These are phyloP conservation scores for Agrochola litura DNA, from an alignment of 2,888 invertebrate genomes.

Conservation along the genomic window DNA sequence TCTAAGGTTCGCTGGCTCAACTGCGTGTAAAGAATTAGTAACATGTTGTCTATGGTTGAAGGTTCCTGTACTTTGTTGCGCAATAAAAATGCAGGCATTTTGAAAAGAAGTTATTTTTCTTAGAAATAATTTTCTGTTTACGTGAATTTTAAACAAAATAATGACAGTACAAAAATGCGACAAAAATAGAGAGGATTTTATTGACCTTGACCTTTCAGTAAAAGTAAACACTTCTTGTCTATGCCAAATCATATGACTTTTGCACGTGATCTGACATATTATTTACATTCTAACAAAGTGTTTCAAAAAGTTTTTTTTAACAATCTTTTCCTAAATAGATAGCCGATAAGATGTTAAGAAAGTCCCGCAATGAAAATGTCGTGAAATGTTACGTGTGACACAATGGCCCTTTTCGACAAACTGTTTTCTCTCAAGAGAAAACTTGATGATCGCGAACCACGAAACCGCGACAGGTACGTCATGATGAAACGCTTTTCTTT, in stretches of 20 bases:
- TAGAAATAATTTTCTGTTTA: not conserved
- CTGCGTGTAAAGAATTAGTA: conserved; percentile 22
- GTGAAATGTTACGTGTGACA: conserved; percentile 82
- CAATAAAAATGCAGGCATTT: not conserved
- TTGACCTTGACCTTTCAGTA: conserved; percentile 76
- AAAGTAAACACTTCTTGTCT: conserved; percentile 75
- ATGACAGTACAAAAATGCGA: not conserved
- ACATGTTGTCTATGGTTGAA: conserved; percentile 28
- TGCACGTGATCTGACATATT: conserved; percentile 87
- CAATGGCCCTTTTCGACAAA: conserved; percentile 94
- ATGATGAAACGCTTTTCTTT: conserved; percentile 80
- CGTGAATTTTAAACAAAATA: not conserved
- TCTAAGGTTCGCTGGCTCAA: too few species aligned
- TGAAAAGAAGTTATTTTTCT: too few species aligned
- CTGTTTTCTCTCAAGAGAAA: conserved; percentile 92
- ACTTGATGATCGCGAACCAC: conserved; percentile 84
- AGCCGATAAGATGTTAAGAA: conserved; percentile 71
- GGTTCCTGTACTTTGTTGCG: not conserved
- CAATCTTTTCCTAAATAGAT: conserved; percentile 47
- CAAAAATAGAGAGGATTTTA: conserved; percentile 1
- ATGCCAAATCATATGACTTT: conserved; percentile 88
- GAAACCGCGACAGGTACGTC: conserved; percentile 89
- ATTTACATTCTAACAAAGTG: conserved; percentile 77
- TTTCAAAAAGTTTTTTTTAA: conserved; percentile 69
- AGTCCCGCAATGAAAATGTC: conserved; percentile 72